Percentiles rank a stretch among this genome's conserved stretches.
Evolutionary conservation across 2,797 vertebrate genomes (phyloP).

Genomic region (Cyclopterus lumpus): DNA sequence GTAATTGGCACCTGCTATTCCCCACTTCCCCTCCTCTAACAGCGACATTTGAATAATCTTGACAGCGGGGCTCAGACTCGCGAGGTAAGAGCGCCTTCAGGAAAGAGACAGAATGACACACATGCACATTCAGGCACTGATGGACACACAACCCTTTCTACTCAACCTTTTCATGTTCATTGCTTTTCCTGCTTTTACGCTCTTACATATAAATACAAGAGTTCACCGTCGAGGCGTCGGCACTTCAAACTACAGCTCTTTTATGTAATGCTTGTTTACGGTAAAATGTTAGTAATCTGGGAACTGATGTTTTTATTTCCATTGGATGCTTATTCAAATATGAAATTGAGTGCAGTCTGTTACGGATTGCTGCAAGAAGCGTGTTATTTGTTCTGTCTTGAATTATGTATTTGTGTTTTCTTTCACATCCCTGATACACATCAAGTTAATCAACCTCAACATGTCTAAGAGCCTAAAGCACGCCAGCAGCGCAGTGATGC

Average conservation of each 20-base stretch:
- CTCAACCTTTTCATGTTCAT: neutral
- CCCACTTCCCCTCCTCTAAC: conserved; percentile 35
- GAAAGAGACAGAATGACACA: conserved; percentile 33
- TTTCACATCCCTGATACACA: too few species aligned
- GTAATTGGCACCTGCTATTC: conserved; percentile 72
- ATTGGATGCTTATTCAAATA: neutral
- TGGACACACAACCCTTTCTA: conserved; percentile 14
- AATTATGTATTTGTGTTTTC: too few species aligned
- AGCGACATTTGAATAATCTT: conserved; percentile 58
- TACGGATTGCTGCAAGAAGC: too few species aligned
- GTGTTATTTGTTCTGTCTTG: too few species aligned
- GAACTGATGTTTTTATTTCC: neutral
- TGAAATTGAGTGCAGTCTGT: neutral
- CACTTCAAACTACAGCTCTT: neutral
- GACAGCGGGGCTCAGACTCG: conserved; percentile 34
- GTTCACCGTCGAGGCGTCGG: neutral
- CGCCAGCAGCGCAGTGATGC: too few species aligned
- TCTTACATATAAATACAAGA: neutral
- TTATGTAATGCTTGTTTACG: neutral
- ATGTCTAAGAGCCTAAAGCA: too few species aligned
- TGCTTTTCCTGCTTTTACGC: neutral
- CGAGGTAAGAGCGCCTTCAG: conserved; percentile 46
- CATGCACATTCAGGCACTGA: conserved; percentile 13
- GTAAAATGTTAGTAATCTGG: neutral
- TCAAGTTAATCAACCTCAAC: too few species aligned